A percentile compares a stretch with the other conserved stretches of the same genome.
phyloP scores from a whole-genome alignment of 2,888 invertebrate genomes.

The Sphaerophoria rueppellii region DNA sequence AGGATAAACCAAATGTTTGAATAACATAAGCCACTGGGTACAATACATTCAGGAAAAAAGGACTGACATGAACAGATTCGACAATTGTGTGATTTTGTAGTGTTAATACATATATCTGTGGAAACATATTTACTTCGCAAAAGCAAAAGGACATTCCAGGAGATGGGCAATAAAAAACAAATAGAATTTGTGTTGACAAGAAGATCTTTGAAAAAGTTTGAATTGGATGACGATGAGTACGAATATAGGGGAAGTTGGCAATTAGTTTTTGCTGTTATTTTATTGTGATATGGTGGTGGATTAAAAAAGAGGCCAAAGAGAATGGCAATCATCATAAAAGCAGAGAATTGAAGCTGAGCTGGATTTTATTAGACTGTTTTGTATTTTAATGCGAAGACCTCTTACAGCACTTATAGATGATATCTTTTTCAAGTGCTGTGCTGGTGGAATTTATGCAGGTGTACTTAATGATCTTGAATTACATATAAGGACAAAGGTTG shows the following conservation, averaged over 20 bases:
- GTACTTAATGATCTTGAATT: too few relatives aligned
- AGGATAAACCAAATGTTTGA: conserved; percentile 49
- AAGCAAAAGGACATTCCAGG: conserved; percentile 17
- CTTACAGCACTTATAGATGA: too few relatives aligned
- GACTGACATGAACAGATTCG: conserved; percentile 20
- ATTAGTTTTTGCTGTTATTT: conserved; percentile 8
- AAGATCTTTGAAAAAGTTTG: conserved; percentile 6
- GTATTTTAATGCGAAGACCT: too few relatives aligned
- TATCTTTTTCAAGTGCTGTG: too few relatives aligned
- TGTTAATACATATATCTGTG: neutral
- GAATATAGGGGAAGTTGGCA: conserved; percentile 8
- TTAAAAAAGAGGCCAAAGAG: neutral
- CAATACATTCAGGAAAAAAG: neutral
- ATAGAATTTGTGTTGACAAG: conserved; percentile 8
- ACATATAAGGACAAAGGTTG: too few relatives aligned
- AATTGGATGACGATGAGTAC: neutral
- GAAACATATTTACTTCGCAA: conserved; percentile 12
- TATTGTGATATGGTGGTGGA: neutral
- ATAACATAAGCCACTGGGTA: conserved; percentile 38
- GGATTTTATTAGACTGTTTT: too few relatives aligned
- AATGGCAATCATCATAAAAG: conserved; percentile 6
- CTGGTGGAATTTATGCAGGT: too few relatives aligned
- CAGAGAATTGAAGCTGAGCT: too few relatives aligned
- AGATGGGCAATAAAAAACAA: conserved; percentile 29
- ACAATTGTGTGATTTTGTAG: conserved; percentile 37